Base-by-base conservation (phyloP, 1,140 invertebrate species). In the Bombus breviceps region DNA sequence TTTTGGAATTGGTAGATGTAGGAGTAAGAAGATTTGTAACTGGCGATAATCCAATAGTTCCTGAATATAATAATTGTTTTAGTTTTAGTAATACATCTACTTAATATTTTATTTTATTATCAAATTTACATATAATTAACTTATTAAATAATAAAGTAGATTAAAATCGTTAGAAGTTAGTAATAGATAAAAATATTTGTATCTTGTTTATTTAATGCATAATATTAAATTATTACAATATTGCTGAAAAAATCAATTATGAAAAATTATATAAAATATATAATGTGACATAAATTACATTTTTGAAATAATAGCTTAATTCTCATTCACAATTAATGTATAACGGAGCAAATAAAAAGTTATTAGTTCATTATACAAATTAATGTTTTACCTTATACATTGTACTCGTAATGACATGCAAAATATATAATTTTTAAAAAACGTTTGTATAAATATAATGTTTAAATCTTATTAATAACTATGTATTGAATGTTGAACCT, bases 21-120 rank as follows among this genome's bases (percentile, higher is more conserved):
- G 95, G 93, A 68, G 91, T 93, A 85, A 95, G 91, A 87, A 95
- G 89, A 91, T 93, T 93, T 71, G 92, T 88, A 80, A 91, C 59
- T 74, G 90, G 71, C 34, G 85, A 77, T 71, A 91, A 73, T 85
- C 88, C 88, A 57, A 87, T 78, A 47, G 88, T 72, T 79, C 82
- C 92, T 86, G 91, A 89, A 86, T 86, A 74, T 37, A 74, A 87
- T 47, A 86, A 28, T 82, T 62, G 57, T 73, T 81, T 89, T 86
- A 89, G 43, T 89, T 89, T 41, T 47, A 79, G 71, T 57, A 53
- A 83, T 53, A n/a, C 43, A 72, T 75, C 18, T n/a, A 2, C 43
- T 47, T 25, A 68, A 37, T 32, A 43, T 34, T n/a, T 39, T 57
- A 34, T 73, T 71, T n/a, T 32, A 80, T 57, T 69, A 6, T 37